Conservation (phyloP, 1,140 invertebrate genomes). For the Reticulitermes speratus region DNA sequence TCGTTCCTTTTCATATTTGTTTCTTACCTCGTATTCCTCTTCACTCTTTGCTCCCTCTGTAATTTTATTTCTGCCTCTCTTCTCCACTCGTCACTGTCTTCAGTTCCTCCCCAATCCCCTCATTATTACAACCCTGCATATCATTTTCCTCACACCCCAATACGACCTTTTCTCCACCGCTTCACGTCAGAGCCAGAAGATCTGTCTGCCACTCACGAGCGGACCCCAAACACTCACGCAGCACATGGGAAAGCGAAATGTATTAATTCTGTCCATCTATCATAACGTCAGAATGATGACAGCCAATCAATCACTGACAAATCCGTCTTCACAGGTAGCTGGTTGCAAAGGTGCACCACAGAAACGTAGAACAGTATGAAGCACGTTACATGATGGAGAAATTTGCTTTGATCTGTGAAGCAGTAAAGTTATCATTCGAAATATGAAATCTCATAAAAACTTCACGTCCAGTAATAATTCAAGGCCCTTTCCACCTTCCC, state of each 20-base stretch:
- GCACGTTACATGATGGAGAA: background rate
- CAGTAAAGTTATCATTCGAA: background rate
- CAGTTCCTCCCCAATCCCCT: too few species aligned
- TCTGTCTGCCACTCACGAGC: background rate
- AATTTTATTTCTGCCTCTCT: background rate
- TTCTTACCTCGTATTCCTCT: too few species aligned
- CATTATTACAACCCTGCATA: too few species aligned
- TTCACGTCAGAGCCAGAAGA: background rate
- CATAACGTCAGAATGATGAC: background rate
- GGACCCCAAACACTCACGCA: background rate
- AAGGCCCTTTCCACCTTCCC: background rate
- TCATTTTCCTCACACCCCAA: background rate
- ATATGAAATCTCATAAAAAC: background rate
- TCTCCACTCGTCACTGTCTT: background rate
- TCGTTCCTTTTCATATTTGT: too few species aligned
- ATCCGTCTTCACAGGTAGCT: conserved; percentile 14
- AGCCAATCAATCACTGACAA: conserved; percentile 11
- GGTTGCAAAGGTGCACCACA: background rate
- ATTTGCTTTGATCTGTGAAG: conserved; percentile 16
- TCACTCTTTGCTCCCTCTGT: too few species aligned
- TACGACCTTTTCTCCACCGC: background rate
- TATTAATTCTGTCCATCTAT: conserved; percentile 4
- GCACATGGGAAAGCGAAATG: background rate
- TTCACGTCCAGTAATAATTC: background rate
- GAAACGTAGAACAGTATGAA: background rate